Evolutionary conservation across 2,113 vertebrate species (phyloP).

Genomic region (Microtus pennsylvanicus): DNA sequence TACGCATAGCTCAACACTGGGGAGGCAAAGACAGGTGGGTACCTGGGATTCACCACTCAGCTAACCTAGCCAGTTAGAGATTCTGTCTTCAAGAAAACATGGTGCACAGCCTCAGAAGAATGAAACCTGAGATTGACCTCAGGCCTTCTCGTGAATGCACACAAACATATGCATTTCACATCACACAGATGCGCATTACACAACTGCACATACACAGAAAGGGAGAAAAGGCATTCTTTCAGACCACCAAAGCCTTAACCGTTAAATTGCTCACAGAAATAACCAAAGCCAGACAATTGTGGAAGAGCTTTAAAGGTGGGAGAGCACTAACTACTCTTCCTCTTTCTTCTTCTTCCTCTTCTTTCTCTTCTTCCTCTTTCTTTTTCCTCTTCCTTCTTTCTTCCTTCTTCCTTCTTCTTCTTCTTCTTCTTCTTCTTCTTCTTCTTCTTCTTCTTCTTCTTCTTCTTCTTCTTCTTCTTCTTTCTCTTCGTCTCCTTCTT

Average conservation of each 20-base stretch:
- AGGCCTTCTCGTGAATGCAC: neutral
- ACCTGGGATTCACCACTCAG: neutral
- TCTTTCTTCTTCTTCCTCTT: no score
- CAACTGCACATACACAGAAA: neutral
- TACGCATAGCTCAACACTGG: neutral
- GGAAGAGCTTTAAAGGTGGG: neutral
- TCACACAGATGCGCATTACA: neutral
- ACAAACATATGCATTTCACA: neutral
- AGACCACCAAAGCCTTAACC: neutral
- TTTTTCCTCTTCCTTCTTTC: no score
- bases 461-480: no score
- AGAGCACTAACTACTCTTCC: neutral
- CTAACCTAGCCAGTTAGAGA: neutral
- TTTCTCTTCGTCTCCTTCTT: neutral
- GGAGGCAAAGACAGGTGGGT: neutral
- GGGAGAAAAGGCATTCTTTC: neutral
- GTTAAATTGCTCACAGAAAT: slow-evolving; percentile 20
- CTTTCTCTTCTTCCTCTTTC: neutral
- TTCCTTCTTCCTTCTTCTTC: no score
- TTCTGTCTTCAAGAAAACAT: neutral
- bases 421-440: neutral
- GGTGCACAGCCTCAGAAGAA: neutral
- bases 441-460: neutral
- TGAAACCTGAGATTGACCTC: neutral
- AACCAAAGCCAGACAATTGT: neutral